Evolutionary conservation across 2,113 vertebrate genomes (phyloP).

Genomic region (Pongo pygmaeus): DNA sequence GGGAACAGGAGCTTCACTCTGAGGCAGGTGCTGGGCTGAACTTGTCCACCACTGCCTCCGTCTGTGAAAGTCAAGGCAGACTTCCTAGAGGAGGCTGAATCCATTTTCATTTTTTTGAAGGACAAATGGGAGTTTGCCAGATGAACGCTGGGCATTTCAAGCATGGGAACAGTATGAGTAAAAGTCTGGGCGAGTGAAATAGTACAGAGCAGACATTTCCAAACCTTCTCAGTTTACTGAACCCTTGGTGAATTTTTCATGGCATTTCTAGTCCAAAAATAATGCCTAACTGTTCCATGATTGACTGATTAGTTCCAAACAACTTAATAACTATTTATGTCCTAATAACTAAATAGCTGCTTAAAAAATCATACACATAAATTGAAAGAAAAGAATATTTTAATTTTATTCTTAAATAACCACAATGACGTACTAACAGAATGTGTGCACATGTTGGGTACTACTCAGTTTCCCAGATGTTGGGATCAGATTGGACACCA

Average conservation of each 20-base stretch:
- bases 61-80: background rate
- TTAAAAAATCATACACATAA: background rate
- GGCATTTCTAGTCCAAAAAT: background rate
- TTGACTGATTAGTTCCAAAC: background rate
- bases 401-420: background rate
- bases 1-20: background rate
- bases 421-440: background rate
- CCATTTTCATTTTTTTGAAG: background rate
- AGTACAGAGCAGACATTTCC: background rate
- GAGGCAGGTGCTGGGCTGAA: background rate
- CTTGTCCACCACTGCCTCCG: background rate
- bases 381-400: background rate
- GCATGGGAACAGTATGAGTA: background rate
- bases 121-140: background rate
- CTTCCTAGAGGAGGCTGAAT: background rate
- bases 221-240: background rate
- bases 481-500: background rate
- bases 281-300: background rate
- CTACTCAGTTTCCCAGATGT: background rate
- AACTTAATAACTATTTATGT: background rate
- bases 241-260: background rate
- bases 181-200: background rate
- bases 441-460: background rate
- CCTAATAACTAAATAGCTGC: background rate
- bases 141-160: background rate